Percentiles rank a stretch among this genome's conserved stretches.
phyloP scores from a whole-genome alignment of 1,140 invertebrate species.

The Coenobita brevimanus region DNA sequence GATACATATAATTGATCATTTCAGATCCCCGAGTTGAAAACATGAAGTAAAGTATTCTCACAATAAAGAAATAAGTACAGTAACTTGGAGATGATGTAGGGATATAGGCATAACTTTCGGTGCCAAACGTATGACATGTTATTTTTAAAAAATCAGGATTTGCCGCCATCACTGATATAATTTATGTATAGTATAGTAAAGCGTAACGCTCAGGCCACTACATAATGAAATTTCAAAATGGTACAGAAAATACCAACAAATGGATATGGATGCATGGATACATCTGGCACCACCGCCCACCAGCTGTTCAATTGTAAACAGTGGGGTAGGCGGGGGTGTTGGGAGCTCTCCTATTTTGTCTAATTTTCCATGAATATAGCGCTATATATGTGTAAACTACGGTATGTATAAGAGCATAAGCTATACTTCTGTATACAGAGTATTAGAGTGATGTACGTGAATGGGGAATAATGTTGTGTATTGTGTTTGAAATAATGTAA shows the following conservation, averaged over 20 bases:
- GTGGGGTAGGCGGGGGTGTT: background rate
- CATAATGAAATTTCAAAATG: no score
- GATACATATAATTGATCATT: no score
- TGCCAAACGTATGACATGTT: no score
- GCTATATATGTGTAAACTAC: slow-evolving; percentile 45
- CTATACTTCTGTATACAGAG: background rate
- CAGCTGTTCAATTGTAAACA: slow-evolving; percentile 61
- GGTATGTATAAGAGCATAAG: slow-evolving; percentile 10
- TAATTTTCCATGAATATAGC: slow-evolving; percentile 14
- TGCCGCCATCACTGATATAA: no score
- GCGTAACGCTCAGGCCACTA: no score
- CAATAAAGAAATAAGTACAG: background rate
- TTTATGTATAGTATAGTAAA: no score
- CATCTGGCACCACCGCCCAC: background rate
- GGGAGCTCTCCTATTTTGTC: background rate
- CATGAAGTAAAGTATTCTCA: background rate
- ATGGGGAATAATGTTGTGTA: background rate
- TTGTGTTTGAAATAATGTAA: no score
- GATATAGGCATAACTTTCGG: background rate
- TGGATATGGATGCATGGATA: background rate
- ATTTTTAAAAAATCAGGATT: no score
- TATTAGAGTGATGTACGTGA: background rate
- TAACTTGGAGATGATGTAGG: background rate
- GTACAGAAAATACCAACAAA: no score
- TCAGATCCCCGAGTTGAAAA: no score